phyloP scores from a whole-genome alignment of 2,113 vertebrate species.

The Ictalurus punctatus region DNA sequence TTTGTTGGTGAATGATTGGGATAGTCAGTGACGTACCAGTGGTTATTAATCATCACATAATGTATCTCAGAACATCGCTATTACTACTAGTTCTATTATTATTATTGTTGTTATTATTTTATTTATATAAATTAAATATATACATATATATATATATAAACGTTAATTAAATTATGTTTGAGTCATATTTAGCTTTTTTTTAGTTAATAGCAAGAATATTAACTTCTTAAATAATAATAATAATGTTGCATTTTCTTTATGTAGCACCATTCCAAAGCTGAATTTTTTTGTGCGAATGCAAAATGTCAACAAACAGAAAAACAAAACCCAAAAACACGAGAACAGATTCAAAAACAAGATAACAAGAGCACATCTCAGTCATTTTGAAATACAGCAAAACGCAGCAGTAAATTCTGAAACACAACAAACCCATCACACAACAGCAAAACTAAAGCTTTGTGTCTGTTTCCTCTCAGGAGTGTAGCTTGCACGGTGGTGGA shows the following conservation, averaged over 20 bases:
- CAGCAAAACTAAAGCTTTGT: not conserved
- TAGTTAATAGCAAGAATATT: no score
- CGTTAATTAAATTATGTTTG: not conserved
- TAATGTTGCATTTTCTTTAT: not conserved
- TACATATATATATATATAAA: no score
- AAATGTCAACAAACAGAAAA: not conserved
- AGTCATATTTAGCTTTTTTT: not conserved
- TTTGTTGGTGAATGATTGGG: not conserved
- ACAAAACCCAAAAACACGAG: not conserved
- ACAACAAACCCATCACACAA: no score
- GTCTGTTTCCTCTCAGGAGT: constrained; percentile 73
- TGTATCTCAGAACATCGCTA: not conserved
- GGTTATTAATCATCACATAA: not conserved
- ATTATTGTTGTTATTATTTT: no score
- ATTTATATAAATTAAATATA: not conserved
- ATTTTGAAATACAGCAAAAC: no score
- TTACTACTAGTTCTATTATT: not conserved
- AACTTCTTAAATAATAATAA: not conserved
- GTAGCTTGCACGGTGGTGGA: constrained; percentile 90
- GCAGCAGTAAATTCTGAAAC: no score
- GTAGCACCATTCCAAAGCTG: not conserved
- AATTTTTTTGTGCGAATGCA: not conserved
- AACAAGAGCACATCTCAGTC: no score
- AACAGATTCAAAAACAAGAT: not conserved
- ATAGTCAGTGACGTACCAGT: not conserved